Conservation (phyloP, 2,113 vertebrate genomes). For the Anas platyrhynchos region DNA sequence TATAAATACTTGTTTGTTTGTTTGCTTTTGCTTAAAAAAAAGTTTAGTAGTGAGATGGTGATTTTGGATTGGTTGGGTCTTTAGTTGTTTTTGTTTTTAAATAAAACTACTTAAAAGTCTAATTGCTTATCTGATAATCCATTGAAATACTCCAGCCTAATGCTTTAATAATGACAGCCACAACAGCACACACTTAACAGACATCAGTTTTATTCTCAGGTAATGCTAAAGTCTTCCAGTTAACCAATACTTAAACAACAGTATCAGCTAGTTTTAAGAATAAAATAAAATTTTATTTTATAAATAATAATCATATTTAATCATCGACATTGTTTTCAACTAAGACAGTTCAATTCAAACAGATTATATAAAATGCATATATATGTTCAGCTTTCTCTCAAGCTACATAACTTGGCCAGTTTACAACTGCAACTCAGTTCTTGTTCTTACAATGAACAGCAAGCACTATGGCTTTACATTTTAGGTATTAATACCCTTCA, state of each 20-base stretch:
- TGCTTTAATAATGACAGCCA: neutral
- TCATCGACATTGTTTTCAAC: neutral
- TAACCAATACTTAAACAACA: neutral
- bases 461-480: neutral
- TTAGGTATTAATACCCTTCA: slow-evolving; percentile 26
- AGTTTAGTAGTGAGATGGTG: neutral
- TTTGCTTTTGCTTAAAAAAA: neutral
- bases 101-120: neutral
- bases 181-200: neutral
- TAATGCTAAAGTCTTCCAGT: neutral
- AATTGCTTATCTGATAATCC: neutral
- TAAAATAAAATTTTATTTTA: neutral
- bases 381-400: neutral
- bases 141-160: neutral
- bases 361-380: neutral
- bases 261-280: neutral
- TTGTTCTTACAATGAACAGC: neutral
- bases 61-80: neutral
- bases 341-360: neutral
- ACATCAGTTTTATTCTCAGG: neutral
- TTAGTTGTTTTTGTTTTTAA: neutral
- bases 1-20: neutral
- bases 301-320: neutral
- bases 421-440: neutral
- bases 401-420: neutral